Base-by-base conservation (phyloP, 1,140 invertebrate species). In the Kradibia gibbosae region DNA sequence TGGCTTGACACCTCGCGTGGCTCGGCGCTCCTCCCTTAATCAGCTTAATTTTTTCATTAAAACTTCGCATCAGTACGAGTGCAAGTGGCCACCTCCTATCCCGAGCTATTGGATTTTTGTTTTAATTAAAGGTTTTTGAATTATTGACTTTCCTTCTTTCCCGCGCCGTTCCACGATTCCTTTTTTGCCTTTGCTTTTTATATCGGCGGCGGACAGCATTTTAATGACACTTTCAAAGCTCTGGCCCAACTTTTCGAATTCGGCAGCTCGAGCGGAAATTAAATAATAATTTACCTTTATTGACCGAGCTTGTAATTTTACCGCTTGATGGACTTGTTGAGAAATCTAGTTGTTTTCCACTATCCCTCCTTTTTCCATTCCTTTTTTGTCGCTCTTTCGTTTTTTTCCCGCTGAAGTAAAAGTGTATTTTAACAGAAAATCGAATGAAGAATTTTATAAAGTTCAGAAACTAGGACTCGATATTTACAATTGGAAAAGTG, bases 21-120 rank as follows among this genome's bases (percentile, higher is more conserved):
- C 39, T 25, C 55, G 4, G n/a, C 57, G 25, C 3, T 31, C 25
- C 25, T 39, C 11, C 25, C n/a, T 73, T 80, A 80, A 80, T 80
- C 74, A 71, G 71, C 42, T 67, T 80, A 80, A 80, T 80, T 80
- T 74, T 74, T 80, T 80, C 57, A 80, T 74, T 62, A 62, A 62
- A 80, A 80, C 25, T 80, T 80, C 55, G 7, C n/a, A 25, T 60
- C 13, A 62, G 4, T 62, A 42, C 17, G 11, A n/a, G 53, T 57
- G 53, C n/a, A 39, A 25, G 31, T 1, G 36, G 13, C 17, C 3
- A 8, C 55, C 8, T 39, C 31, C 34, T 2, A 48, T 36, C 10
- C 55, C 55, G 45, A 48, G 28, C 48, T 78, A 71, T 79, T 72
- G 67, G 53, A 55, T 79, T 78, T 78, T 78, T 78, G 31, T 25